phyloP scores from a whole-genome alignment of 2,888 invertebrate genomes.

The Hemistola chrysoprasaria region DNA sequence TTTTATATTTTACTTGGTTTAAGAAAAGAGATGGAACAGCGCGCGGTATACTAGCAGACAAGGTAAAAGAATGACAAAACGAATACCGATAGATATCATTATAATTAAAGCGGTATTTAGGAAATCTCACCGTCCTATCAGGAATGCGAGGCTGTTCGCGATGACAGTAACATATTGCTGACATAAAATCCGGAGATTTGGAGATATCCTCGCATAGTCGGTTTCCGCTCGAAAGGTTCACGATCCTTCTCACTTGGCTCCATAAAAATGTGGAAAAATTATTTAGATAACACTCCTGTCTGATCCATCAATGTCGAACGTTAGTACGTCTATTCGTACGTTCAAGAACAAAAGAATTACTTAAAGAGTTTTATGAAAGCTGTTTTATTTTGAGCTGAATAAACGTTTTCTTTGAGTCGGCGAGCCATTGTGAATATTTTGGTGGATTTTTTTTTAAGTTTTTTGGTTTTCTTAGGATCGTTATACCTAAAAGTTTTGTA shows the following conservation, averaged over 20 bases:
- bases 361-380: slow-evolving; percentile 8
- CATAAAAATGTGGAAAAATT: slow-evolving; percentile 71
- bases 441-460: too few species aligned
- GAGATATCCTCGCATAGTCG: slow-evolving; percentile 73
- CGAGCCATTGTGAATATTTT: neutral
- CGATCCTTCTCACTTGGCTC: slow-evolving; percentile 50
- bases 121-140: slow-evolving; percentile 69
- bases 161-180: slow-evolving; percentile 74
- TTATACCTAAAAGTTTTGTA: too few species aligned
- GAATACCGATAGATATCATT: slow-evolving; percentile 69
- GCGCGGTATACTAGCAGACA: slow-evolving; percentile 38
- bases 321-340: slow-evolving; percentile 30
- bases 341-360: slow-evolving; percentile 17
- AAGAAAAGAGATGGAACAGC: too few species aligned
- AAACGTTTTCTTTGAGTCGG: neutral
- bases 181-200: slow-evolving; percentile 75
- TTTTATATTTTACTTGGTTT: too few species aligned
- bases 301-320: slow-evolving; percentile 69
- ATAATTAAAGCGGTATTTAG: slow-evolving; percentile 76
- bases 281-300: slow-evolving; percentile 54
- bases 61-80: slow-evolving; percentile 59
- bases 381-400: slow-evolving; percentile 9
- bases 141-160: slow-evolving; percentile 62
- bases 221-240: slow-evolving; percentile 61
- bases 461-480: too few species aligned